These are phyloP conservation scores for Laticauda colubrina DNA, from an alignment of 2,113 vertebrate genomes.

Conservation along the genomic window DNA sequence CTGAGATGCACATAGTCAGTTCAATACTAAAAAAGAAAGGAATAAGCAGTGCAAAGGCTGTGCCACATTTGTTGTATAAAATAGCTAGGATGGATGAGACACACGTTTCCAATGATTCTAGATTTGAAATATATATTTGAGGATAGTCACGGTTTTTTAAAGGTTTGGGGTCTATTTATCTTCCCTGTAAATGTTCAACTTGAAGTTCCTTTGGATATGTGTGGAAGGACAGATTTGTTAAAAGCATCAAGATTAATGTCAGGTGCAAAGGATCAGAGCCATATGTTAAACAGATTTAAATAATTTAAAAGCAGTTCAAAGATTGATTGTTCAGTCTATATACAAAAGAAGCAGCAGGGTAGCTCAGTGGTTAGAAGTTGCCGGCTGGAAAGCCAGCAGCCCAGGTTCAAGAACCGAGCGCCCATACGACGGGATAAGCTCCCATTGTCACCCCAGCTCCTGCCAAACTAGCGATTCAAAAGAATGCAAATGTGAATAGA, in stretches of 20 bases:
- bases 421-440: not conserved
- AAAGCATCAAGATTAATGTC: not conserved
- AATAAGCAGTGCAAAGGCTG: too few relatives aligned
- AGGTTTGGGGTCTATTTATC: not conserved
- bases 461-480: not conserved
- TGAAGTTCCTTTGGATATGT: not conserved
- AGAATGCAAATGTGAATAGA: not conserved
- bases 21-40: too few relatives aligned
- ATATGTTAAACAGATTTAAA: not conserved
- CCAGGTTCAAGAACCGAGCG: not conserved
- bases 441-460: not conserved
- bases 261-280: not conserved
- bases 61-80: too few relatives aligned
- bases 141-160: not conserved
- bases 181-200: not conserved
- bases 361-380: not conserved
- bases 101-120: too few relatives aligned
- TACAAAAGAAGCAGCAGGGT: not conserved
- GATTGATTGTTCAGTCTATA: not conserved
- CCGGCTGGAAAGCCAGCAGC: not conserved
- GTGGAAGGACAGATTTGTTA: not conserved
- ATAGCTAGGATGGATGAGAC: too few relatives aligned
- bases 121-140: not conserved
- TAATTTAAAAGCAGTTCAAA: not conserved
- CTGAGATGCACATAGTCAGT: too few relatives aligned